Percentiles rank a stretch among this genome's conserved stretches.
These are phyloP conservation scores for Tichodroma muraria DNA, from an alignment of 2,113 vertebrate species.

Conservation along the genomic window DNA sequence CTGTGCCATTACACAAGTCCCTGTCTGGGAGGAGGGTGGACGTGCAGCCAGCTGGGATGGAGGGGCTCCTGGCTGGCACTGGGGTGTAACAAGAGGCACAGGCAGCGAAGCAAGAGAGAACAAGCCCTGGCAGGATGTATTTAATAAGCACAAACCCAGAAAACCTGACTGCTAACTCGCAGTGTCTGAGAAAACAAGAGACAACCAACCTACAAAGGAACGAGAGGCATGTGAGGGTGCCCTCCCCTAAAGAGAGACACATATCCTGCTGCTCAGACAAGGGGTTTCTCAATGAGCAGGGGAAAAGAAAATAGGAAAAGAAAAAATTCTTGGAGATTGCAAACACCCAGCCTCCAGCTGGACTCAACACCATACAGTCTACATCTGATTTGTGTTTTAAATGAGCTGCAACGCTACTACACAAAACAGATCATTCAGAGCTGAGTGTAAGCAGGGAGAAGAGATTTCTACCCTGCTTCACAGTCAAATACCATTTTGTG, in stretches of 20 bases:
- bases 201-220: neutral
- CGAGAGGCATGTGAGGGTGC: neutral
- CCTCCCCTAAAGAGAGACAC: neutral
- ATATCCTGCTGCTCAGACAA: neutral
- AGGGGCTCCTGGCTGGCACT: neutral
- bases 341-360: neutral
- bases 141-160: neutral
- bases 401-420: neutral
- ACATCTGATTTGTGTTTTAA: neutral
- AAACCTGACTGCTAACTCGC: fast-evolving
- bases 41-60: neutral
- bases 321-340: neutral
- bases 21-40: neutral
- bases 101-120: neutral
- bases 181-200: neutral
- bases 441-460: neutral
- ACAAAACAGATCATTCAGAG: neutral
- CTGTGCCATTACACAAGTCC: fast-evolving
- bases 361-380: neutral
- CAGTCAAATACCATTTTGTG: neutral
- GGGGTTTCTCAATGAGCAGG: neutral
- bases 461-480: neutral
- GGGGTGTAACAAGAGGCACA: neutral
- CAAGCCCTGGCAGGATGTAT: neutral
- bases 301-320: neutral